Conservation (phyloP, 2,113 vertebrate genomes). For the Cygnus atratus region DNA sequence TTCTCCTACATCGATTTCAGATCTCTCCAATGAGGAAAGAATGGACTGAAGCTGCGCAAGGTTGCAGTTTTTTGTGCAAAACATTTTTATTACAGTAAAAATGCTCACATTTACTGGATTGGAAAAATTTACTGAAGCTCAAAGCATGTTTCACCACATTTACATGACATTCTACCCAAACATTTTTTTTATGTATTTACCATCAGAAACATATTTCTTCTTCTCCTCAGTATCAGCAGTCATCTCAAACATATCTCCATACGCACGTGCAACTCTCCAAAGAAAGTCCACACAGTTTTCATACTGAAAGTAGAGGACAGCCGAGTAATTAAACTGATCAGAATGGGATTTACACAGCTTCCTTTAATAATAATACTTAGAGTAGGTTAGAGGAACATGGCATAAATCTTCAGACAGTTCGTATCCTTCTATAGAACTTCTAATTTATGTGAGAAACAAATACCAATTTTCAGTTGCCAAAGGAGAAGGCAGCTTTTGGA, state of each 20-base stretch:
- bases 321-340: neutral
- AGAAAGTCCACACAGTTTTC: conserved; percentile 82
- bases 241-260: conserved; percentile 88
- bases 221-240: conserved; percentile 83
- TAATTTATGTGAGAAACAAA: neutral
- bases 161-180: neutral
- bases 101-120: neutral
- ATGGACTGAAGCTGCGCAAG: neutral
- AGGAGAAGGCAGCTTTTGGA: neutral
- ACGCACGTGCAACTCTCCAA: conserved; percentile 89
- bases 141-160: neutral
- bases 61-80: neutral
- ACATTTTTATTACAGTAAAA: neutral
- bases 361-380: neutral
- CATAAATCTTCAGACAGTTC: neutral
- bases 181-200: conserved; percentile 69
- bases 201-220: conserved; percentile 83
- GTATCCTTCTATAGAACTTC: neutral
- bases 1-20: neutral
- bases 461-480: neutral
- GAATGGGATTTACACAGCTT: neutral
- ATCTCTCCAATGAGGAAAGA: neutral
- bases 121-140: neutral
- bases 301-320: conserved; percentile 76
- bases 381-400: neutral